Percentiles rank a stretch among this genome's conserved stretches.
These are phyloP conservation scores for Salvelinus sp. DNA, from an alignment of 2,113 vertebrate genomes.

Conservation along the genomic window DNA sequence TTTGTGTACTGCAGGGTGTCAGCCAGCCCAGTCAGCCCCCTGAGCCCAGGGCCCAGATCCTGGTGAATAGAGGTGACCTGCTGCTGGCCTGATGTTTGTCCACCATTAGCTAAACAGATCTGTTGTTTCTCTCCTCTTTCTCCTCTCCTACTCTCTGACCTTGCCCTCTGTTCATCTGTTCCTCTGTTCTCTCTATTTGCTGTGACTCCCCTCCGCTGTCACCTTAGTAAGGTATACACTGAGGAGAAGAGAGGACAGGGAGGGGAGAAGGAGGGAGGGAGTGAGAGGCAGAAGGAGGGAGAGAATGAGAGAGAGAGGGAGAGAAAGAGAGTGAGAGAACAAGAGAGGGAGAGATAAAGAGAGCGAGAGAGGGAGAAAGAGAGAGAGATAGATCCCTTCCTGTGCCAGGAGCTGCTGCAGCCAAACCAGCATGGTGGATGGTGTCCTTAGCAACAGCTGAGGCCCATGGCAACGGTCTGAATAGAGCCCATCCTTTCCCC, in stretches of 20 bases:
- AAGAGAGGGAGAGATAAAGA: neutral
- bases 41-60: no score
- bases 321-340: neutral
- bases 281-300: neutral
- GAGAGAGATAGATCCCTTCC: neutral
- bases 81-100: no score
- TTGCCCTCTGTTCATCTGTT: neutral
- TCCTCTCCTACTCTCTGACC: no score
- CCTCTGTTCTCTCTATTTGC: conserved; percentile 1
- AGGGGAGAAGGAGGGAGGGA: neutral
- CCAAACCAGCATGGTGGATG: conserved; percentile 36
- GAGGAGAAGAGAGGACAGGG: no score
- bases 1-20: no score
- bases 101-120: no score
- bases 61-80: neutral
- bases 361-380: neutral
- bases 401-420: neutral
- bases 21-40: no score
- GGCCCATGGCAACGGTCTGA: conserved; percentile 52
- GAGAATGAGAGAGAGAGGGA: conserved; percentile 12
- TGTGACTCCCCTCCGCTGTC: conserved; percentile 1
- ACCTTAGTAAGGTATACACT: neutral
- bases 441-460: conserved; percentile 60
- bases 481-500: conserved; percentile 36
- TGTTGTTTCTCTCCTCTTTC: neutral